A percentile compares a stretch with the other conserved stretches of the same genome.
These are phyloP conservation scores for Ciconia nigra DNA, from an alignment of 2,797 vertebrate genomes.

Conservation along the genomic window DNA sequence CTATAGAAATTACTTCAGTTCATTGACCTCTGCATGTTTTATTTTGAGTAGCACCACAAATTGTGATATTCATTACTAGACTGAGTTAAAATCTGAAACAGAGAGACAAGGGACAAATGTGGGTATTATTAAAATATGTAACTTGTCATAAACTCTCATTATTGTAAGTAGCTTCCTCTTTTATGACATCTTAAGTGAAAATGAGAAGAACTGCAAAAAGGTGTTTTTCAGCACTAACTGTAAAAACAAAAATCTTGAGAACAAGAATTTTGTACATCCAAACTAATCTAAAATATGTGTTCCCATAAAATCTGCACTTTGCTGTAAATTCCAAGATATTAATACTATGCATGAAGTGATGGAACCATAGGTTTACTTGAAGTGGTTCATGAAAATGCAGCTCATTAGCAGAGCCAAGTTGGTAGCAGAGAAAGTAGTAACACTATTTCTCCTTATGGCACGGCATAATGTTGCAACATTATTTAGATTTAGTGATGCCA, in stretches of 20 bases:
- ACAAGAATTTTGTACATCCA: not conserved
- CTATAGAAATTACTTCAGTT: slow-evolving; percentile 41
- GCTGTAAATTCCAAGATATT: not conserved
- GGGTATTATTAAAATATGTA: slow-evolving; percentile 52
- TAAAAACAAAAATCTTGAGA: not conserved
- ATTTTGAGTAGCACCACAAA: not conserved
- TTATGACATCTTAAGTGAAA: slow-evolving; percentile 47
- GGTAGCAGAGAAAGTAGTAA: not conserved
- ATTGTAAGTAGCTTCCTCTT: slow-evolving; percentile 23
- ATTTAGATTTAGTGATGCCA: not conserved
- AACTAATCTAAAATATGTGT: not conserved
- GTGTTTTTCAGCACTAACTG: not conserved
- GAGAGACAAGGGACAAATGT: slow-evolving; percentile 2
- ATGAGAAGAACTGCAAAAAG: not conserved
- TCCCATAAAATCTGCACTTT: not conserved
- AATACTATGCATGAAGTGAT: not conserved
- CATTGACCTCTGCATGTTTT: not conserved
- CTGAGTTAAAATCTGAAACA: slow-evolving; percentile 6
- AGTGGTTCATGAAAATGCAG: not conserved
- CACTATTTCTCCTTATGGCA: not conserved
- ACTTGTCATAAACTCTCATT: slow-evolving; percentile 44
- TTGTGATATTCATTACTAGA: slow-evolving; percentile 36
- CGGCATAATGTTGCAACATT: not conserved
- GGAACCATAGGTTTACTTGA: not conserved
- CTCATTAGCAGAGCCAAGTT: not conserved